Evolutionary conservation across 2,888 invertebrate species (phyloP).

Genomic region (Zeuzera pyrina): DNA sequence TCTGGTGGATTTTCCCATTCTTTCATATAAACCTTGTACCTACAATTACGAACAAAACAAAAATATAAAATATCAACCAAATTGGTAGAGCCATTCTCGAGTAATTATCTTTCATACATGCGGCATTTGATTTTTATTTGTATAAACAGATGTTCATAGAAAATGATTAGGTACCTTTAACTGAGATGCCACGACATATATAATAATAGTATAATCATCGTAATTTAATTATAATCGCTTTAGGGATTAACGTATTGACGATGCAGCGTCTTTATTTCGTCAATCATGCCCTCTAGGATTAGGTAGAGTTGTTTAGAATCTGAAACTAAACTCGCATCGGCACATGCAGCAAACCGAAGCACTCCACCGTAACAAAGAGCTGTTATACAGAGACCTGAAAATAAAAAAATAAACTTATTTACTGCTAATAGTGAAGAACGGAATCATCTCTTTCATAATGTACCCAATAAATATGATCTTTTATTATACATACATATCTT

Average conservation of each 20-base stretch:
- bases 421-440: no score
- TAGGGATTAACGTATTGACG: conserved; percentile 23
- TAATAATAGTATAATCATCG: conserved; percentile 9
- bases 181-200: conserved; percentile 36
- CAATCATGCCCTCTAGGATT: conserved; percentile 49
- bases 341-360: conserved; percentile 55
- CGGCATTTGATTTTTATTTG: no score
- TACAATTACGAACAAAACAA: no score
- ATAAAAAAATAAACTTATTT: no score
- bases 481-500: no score
- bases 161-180: conserved; percentile 26
- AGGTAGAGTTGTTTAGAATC: conserved; percentile 35
- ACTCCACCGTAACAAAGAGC: conserved; percentile 61
- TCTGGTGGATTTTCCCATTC: no score
- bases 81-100: no score
- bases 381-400: conserved; percentile 57
- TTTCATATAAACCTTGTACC: no score
- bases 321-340: conserved; percentile 51
- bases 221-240: conserved; percentile 13
- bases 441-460: no score
- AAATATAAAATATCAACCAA: no score
- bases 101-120: no score
- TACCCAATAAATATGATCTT: no score
- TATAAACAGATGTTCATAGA: background rate
- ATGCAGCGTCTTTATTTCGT: conserved; percentile 39